A percentile compares a stretch with the other conserved stretches of the same genome.
Evolutionary conservation across 2,797 vertebrate species (phyloP).

Genomic region (Limnodromus scolopaceus): DNA sequence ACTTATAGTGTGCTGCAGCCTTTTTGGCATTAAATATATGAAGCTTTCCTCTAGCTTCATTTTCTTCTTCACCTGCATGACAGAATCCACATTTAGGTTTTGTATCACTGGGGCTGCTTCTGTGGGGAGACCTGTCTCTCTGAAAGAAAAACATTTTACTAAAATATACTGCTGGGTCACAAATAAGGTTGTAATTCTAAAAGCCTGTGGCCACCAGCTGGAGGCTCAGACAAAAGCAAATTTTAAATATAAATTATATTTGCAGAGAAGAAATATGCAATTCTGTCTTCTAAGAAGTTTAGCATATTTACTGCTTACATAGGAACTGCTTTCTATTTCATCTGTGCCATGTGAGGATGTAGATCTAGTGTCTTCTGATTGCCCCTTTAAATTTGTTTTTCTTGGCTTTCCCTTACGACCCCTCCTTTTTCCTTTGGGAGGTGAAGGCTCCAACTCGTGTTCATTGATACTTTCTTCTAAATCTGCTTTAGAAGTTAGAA

Average conservation of each 20-base stretch:
- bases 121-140: slow-evolving; percentile 95
- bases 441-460: slow-evolving; percentile 90
- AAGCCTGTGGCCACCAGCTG: slow-evolving; percentile 68
- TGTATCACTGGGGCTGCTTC: slow-evolving; percentile 90
- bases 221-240: slow-evolving; percentile 52
- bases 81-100: slow-evolving; percentile 98
- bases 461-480: slow-evolving; percentile 90
- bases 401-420: slow-evolving; percentile 91
- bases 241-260: slow-evolving; percentile 9
- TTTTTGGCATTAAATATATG: slow-evolving; percentile 98
- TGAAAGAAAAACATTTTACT: slow-evolving; percentile 78
- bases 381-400: slow-evolving; percentile 87
- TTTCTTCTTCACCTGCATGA: slow-evolving; percentile 97
- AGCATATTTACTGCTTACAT: slow-evolving; percentile 84
- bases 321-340: slow-evolving; percentile 93
- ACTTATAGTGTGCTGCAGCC: slow-evolving; percentile 98
- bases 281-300: slow-evolving; percentile 54
- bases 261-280: slow-evolving; percentile 47
- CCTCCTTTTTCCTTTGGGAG: slow-evolving; percentile 90
- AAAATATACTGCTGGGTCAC: slow-evolving; percentile 68
- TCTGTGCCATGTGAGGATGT: slow-evolving; percentile 94
- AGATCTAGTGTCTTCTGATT: slow-evolving; percentile 91
- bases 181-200: slow-evolving; percentile 42
- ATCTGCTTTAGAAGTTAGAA: slow-evolving; percentile 80
- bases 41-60: slow-evolving; percentile 91